A percentile compares a stretch with the other conserved stretches of the same genome.
Conservation (phyloP, 2,888 invertebrate genomes). For the Unio pictorum region DNA sequence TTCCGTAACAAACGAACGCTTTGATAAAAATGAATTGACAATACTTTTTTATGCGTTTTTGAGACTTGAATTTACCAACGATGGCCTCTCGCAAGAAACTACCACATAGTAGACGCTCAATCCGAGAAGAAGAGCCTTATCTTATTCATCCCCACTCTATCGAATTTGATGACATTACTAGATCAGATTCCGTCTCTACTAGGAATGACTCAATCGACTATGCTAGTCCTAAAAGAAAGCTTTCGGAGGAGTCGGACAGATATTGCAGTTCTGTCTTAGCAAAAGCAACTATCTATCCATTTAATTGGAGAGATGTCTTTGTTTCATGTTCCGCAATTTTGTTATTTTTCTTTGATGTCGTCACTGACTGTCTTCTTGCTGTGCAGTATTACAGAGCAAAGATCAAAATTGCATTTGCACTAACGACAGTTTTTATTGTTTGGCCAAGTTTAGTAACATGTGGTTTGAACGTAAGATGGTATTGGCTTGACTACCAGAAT, state of each 20-base stretch:
- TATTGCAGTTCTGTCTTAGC: too few relatives aligned
- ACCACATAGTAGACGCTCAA: constrained; percentile 24
- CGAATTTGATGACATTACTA: constrained; percentile 11
- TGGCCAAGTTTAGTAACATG: constrained; percentile 53
- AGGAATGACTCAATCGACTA: constrained; percentile 8
- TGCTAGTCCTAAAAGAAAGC: constrained; percentile 12
- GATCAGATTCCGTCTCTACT: neutral
- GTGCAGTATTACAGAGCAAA: constrained; percentile 44
- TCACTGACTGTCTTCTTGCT: constrained; percentile 52
- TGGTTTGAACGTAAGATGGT: constrained; percentile 54
- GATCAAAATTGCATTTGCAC: constrained; percentile 36
- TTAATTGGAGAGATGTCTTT: constrained; percentile 44
- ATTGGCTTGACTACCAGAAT: constrained; percentile 51
- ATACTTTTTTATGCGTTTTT: too few relatives aligned
- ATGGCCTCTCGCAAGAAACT: constrained; percentile 38
- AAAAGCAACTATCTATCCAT: constrained; percentile 6
- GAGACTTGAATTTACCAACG: neutral
- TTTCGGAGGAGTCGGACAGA: too few relatives aligned
- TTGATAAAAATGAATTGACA: too few relatives aligned
- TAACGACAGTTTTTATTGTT: constrained; percentile 50
- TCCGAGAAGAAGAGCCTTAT: constrained; percentile 15
- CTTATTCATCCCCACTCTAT: constrained; percentile 10
- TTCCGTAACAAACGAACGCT: too few relatives aligned
- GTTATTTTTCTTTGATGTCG: constrained; percentile 55
- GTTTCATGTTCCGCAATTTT: constrained; percentile 47